phyloP scores from a whole-genome alignment of 2,888 invertebrate genomes.

The Villa cingulata region DNA sequence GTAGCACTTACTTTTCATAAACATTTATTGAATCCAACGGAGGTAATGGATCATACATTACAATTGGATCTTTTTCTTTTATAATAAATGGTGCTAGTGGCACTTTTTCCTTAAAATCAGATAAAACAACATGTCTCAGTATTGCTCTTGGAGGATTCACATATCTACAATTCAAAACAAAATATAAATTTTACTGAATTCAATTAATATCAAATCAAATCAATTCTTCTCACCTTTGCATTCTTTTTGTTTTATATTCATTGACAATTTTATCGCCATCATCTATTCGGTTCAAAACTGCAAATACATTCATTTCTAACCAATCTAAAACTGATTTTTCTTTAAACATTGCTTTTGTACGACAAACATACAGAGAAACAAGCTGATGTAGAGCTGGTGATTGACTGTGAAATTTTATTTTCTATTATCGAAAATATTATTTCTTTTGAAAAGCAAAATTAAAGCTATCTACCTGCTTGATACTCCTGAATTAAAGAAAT shows the following conservation, averaged over 20 bases:
- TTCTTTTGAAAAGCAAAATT: not conserved
- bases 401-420: slow-evolving; percentile 35
- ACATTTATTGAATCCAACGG: slow-evolving; percentile 59
- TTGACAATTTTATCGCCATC: slow-evolving; percentile 43
- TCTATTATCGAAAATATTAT: too few relatives aligned
- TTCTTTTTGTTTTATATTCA: slow-evolving; percentile 47
- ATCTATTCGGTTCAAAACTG: slow-evolving; percentile 50
- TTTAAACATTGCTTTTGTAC: slow-evolving; percentile 67
- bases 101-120: slow-evolving; percentile 39
- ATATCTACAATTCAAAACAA: slow-evolving; percentile 20
- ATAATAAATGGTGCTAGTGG: slow-evolving; percentile 32
- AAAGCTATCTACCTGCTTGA: slow-evolving; percentile 23
- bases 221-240: slow-evolving; percentile 41
- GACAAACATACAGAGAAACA: slow-evolving; percentile 55
- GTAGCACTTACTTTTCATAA: slow-evolving; percentile 43
- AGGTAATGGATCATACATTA: slow-evolving; percentile 67
- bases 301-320: slow-evolving; percentile 59
- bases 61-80: slow-evolving; percentile 38
- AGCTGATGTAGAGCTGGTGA: slow-evolving; percentile 53
- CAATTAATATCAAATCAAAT: too few relatives aligned
- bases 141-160: slow-evolving; percentile 32
- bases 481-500: slow-evolving; percentile 29
- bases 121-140: slow-evolving; percentile 32
- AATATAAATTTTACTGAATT: not conserved
- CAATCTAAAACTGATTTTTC: slow-evolving; percentile 57